Base-by-base conservation (phyloP, 2,113 vertebrate species). In the Argyrosomus japonicus region DNA sequence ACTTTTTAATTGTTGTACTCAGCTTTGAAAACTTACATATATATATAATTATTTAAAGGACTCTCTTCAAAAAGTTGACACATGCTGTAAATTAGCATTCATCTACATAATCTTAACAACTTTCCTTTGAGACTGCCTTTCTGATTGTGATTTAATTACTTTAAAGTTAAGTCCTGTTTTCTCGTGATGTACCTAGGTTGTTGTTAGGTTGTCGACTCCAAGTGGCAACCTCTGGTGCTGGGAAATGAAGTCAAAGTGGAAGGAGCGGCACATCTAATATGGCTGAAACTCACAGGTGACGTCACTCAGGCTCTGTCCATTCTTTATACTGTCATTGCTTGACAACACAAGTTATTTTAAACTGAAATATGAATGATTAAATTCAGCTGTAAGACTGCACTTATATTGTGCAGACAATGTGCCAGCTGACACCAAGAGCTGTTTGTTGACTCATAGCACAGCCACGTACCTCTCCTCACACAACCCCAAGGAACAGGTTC, bases 391-490 rank as follows among this genome's bases (percentile, higher is more conserved):
- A 23, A 54, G 51, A n/a, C 21, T 54, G 11, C 40, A 62, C 43
- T 61, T n/a, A 45, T 4, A 21, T 23, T 14, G 23, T 5, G 27
- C 23, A 23, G 51, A 5, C 11, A 21, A 0, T 6, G 8, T 7
- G 32, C 13, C 72, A 48, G 54, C 64, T 48, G 50, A 78, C 29
- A 60, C 48, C 36, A 15, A 57, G 15, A 29, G 6, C 60, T 6
- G n/a, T 80, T 40, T 83, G 72, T 74, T 83, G 72, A 77, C 69
- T 61, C 79, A 43, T 18, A 19, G 23, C 68, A 60, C 25, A 57
- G 54, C 61, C 29, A 47, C 8, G 2, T 1, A 8, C 5, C 48
- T 86, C 54, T 80, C 70, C 65, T 78, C 25, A 50, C 3, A 65
- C n/a, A 67, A 79, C 50, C 68, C 43, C 32, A 40, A 40, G 36